phyloP scores from a whole-genome alignment of 2,888 invertebrate species.

The Agrotis puta region DNA sequence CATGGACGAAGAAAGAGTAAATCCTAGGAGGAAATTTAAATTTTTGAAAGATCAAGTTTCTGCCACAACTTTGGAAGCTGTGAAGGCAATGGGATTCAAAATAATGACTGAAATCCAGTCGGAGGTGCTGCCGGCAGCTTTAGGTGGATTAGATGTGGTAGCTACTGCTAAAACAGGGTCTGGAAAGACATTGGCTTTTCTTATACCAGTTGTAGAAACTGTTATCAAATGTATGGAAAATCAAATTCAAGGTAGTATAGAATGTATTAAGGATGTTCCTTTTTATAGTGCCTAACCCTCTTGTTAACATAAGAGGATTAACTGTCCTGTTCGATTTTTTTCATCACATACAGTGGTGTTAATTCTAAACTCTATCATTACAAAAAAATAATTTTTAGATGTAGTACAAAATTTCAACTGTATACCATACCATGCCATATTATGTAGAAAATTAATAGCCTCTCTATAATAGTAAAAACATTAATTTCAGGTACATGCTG shows the following conservation, averaged over 20 bases:
- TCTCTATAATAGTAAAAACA: not conserved
- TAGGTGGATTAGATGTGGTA: constrained; percentile 97
- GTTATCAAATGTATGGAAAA: constrained; percentile 91
- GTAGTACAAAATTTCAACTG: no score
- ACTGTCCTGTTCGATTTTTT: not conserved
- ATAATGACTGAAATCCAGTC: constrained; percentile 98
- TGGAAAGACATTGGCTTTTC: constrained; percentile 98
- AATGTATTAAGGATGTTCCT: not conserved
- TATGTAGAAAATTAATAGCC: no score
- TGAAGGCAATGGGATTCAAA: constrained; percentile 96
- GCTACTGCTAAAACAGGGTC: constrained; percentile 99
- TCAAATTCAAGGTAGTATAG: constrained; percentile 66
- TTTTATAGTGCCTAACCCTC: not conserved
- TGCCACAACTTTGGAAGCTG: constrained; percentile 93
- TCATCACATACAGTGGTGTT: no score
- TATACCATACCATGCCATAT: no score
- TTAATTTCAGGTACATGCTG: constrained; percentile 93
- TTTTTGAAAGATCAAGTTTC: constrained; percentile 92
- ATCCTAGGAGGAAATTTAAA: constrained; percentile 84
- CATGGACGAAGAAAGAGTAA: constrained; percentile 71
- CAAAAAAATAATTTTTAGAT: no score
- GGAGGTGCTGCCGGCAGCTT: constrained; percentile 95
- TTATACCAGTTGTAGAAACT: constrained; percentile 97
- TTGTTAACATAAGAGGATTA: no score
- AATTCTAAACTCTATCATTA: not conserved